phyloP scores from a whole-genome alignment of 2,888 invertebrate genomes.

The Agrilus biguttatus region DNA sequence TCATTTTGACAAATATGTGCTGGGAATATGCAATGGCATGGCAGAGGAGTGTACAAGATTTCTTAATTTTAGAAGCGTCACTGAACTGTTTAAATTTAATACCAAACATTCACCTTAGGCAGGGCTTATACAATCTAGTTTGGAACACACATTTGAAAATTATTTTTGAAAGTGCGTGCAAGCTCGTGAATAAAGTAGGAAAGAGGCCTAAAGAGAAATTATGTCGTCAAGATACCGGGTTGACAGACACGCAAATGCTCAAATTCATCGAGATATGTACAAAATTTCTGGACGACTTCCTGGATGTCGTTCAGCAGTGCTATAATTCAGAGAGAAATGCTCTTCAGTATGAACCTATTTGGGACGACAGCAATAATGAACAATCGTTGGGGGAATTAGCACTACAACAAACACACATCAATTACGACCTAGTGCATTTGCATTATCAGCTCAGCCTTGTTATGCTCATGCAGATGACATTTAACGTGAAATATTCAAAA shows the following conservation, averaged over 20 bases:
- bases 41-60: constrained; percentile 59
- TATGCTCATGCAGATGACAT: constrained; percentile 64
- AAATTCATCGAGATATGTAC: constrained; percentile 34
- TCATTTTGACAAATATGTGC: constrained; percentile 70
- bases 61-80: constrained; percentile 55
- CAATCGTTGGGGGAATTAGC: constrained; percentile 62
- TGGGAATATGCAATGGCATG: constrained; percentile 86
- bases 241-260: constrained; percentile 47
- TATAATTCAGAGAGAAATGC: constrained; percentile 25
- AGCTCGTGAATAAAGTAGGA: constrained; percentile 66
- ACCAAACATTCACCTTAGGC: constrained; percentile 50
- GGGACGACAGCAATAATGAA: constrained; percentile 38
- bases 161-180: constrained; percentile 58
- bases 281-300: constrained; percentile 35
- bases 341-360: constrained; percentile 45
- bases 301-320: constrained; percentile 27
- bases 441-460: constrained; percentile 68
- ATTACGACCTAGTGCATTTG: constrained; percentile 60
- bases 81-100: constrained; percentile 53
- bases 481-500: constrained; percentile 58
- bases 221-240: constrained; percentile 62
- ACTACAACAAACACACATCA: constrained; percentile 57
- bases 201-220: constrained; percentile 75
- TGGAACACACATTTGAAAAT: constrained; percentile 85
- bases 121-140: constrained; percentile 71